phyloP scores from a whole-genome alignment of 2,888 invertebrate genomes.

The Shargacucullia verbasci region DNA sequence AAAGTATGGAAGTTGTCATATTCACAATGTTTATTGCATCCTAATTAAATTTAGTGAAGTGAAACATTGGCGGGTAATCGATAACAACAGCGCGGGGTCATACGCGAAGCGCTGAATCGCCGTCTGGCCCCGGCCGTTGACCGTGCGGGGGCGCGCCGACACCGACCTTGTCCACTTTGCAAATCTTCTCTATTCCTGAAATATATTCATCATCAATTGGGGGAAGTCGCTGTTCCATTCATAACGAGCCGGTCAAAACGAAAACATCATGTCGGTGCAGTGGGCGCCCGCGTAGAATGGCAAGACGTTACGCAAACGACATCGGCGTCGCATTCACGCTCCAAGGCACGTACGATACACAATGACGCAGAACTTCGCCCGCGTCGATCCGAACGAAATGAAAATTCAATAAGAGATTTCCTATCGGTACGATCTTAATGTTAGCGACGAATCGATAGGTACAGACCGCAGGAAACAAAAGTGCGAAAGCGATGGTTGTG shows the following conservation, averaged over 20 bases:
- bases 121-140: constrained; percentile 81
- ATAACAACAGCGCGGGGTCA: constrained; percentile 79
- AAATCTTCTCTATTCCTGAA: constrained; percentile 57
- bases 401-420: constrained; percentile 54
- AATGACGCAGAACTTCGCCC: constrained; percentile 58
- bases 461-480: constrained; percentile 86
- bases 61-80: constrained; percentile 80
- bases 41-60: constrained; percentile 71
- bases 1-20: constrained; percentile 25
- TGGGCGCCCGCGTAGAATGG: constrained; percentile 28
- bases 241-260: constrained; percentile 38
- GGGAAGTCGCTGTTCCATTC: constrained; percentile 38
- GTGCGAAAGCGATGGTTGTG: constrained; percentile 89
- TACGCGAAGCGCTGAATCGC: constrained; percentile 74
- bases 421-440: constrained; percentile 32
- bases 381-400: constrained; percentile 34
- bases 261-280: constrained; percentile 36
- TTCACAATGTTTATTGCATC: constrained; percentile 56
- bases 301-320: constrained; percentile 56
- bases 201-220: constrained; percentile 36
- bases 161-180: constrained; percentile 77
- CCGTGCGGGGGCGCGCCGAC: constrained; percentile 79
- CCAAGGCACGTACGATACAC: constrained; percentile 45
- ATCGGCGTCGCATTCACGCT: constrained; percentile 46
- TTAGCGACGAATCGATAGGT: constrained; percentile 58